Evolutionary conservation across 1,140 invertebrate species (phyloP).

Genomic region (Aphelinus certus): DNA sequence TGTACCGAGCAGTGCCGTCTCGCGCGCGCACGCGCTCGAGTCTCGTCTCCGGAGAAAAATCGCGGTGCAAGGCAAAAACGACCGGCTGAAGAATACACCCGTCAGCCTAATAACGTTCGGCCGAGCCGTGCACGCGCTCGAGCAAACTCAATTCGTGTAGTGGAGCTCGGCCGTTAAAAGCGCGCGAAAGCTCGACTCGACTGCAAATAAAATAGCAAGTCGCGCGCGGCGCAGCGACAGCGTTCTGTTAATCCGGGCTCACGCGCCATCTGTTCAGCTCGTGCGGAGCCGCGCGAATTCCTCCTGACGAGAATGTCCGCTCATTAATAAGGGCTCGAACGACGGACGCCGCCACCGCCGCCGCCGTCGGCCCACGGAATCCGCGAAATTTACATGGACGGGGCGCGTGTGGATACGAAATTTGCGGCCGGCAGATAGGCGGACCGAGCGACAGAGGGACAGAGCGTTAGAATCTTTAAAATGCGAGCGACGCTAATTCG

Average conservation of each 20-base stretch:
- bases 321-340: constrained; percentile 3
- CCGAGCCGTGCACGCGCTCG: not conserved
- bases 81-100: not conserved
- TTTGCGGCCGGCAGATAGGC: not conserved
- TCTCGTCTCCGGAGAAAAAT: not conserved
- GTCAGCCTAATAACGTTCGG: constrained; percentile 29
- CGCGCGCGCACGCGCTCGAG: not conserved
- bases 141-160: constrained; percentile 33
- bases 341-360: no score
- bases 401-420: not conserved
- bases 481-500: constrained; percentile 23
- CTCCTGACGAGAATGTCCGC: not conserved
- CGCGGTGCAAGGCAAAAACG: not conserved
- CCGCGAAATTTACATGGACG: not conserved
- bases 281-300: no score
- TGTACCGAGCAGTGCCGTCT: no score
- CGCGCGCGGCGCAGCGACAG: no score
- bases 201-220: not conserved
- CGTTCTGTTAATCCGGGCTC: no score
- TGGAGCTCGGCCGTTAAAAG: constrained; percentile 30
- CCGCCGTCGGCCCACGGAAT: no score
- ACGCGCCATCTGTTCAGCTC: no score
- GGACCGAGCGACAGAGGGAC: not conserved
- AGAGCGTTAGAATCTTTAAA: constrained; percentile 34
- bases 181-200: constrained; percentile 9